phyloP scores from a whole-genome alignment of 2,797 vertebrate genomes.

The Myripristis jacobus region DNA sequence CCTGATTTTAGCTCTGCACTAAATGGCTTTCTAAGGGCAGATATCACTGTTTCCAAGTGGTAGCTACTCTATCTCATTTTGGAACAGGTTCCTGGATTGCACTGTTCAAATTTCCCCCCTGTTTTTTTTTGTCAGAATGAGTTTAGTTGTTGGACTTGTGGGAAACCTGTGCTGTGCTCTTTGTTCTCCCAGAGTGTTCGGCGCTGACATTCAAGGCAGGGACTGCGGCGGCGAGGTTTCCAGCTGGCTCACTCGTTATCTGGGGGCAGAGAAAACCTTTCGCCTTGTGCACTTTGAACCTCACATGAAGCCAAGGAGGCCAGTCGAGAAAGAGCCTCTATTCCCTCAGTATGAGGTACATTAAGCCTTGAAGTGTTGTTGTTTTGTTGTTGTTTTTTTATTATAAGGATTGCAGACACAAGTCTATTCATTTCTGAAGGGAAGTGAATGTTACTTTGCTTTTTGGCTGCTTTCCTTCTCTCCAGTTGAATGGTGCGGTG shows the following conservation, averaged over 20 bases:
- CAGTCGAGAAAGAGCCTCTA: conserved; percentile 56
- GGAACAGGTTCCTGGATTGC: too few relatives aligned
- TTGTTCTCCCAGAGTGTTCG: conserved; percentile 86
- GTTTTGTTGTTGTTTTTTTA: background rate
- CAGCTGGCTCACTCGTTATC: conserved; percentile 87
- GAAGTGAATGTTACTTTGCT: too few relatives aligned
- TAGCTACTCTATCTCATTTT: too few relatives aligned
- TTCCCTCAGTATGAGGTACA: conserved; percentile 83
- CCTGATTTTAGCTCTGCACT: too few relatives aligned
- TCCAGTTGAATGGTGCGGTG: too few relatives aligned
- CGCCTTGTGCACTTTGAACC: conserved; percentile 92
- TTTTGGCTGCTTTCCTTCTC: too few relatives aligned
- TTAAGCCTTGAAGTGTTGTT: background rate
- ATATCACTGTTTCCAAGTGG: too few relatives aligned
- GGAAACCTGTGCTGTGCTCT: background rate
- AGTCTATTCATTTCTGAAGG: too few relatives aligned
- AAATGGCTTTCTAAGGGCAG: too few relatives aligned
- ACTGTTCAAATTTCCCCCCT: too few relatives aligned
- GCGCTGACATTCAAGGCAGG: conserved; percentile 87
- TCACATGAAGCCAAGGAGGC: conserved; percentile 83
- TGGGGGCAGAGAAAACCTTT: conserved; percentile 80
- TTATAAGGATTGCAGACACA: background rate
- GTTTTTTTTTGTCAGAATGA: too few relatives aligned
- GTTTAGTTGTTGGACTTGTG: too few relatives aligned
- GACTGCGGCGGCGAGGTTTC: conserved; percentile 91